Base-by-base conservation (phyloP, 2,797 vertebrate genomes). In the Enteromius anoplus region DNA sequence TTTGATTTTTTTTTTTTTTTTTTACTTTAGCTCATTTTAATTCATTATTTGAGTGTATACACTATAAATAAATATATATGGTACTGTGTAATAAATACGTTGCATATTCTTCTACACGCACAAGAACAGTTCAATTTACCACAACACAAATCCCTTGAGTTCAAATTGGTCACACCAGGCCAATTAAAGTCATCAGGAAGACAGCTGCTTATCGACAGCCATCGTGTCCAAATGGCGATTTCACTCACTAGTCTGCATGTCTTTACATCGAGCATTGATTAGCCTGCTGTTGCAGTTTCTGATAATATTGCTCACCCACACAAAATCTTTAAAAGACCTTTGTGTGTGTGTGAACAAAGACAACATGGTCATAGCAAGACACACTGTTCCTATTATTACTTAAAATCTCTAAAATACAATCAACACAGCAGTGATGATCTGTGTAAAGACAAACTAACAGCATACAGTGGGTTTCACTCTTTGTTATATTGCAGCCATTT, bases 281-380 rank as follows among this genome's bases (percentile, higher is more conserved):
- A 86, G 88, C 85, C 85, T 86, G 66, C 91, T 91, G 92, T 93
- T 93, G 93, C 92, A 89, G 91, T 93, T 93, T 93, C 92, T 92
- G 92, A 93, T 94, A 93, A 94, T 94, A 93, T 94, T 91, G 91
- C 93, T 91, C 90, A 66, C 90, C 90, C 89, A 87, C 90, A 92
- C 90, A 92, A 91, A 93, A 94, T 95, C 93, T 89, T 94, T 94
- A 93, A 73, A 32, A 77, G 14, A 62, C 23, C 51, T 60, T 15
- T 62, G 47, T 29, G 26, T 12, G 5, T 55, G 11, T 23, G 51
- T 51, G 26, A 65, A 53, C n/a, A 53, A 2, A 66, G 64, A n/a
- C 3, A 21, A 42, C 8, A 5, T 19, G 8, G 15, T 11, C 26
- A 32, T 23, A 32, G 45, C 4, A 15, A 49, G 69, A 49, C 42